Conservation (phyloP, 2,888 invertebrate genomes). For the Congeria kusceri region DNA sequence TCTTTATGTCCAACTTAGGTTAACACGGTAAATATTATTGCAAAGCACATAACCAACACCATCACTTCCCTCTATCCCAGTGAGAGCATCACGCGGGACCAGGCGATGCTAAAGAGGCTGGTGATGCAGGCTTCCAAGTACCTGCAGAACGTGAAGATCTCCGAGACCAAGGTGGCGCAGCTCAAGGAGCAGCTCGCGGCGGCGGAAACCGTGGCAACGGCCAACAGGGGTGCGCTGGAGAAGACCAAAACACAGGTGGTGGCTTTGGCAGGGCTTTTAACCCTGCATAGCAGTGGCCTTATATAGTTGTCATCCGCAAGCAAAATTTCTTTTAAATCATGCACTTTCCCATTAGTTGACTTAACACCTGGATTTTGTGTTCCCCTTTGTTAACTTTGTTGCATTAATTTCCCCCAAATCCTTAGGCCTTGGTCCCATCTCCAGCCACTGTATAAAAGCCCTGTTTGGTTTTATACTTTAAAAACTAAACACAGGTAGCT, state of each 20-base stretch:
- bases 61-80: slow-evolving; percentile 55
- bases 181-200: slow-evolving; percentile 74
- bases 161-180: slow-evolving; percentile 69
- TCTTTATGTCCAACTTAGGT: neutral
- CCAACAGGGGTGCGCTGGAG: slow-evolving; percentile 70
- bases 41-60: neutral
- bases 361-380: too few relatives aligned
- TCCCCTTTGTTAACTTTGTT: too few relatives aligned
- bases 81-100: slow-evolving; percentile 71
- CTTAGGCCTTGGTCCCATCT: too few relatives aligned
- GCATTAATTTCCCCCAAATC: too few relatives aligned
- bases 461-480: too few relatives aligned
- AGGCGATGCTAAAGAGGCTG: slow-evolving; percentile 67
- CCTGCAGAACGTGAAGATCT: slow-evolving; percentile 64
- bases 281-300: too few relatives aligned
- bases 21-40: neutral
- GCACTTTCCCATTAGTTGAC: too few relatives aligned
- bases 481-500: too few relatives aligned
- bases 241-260: slow-evolving; percentile 74
- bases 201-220: slow-evolving; percentile 69
- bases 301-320: too few relatives aligned
- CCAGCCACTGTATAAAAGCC: too few relatives aligned
- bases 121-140: slow-evolving; percentile 69
- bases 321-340: too few relatives aligned
- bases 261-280: too few relatives aligned